Percentiles rank a stretch among this genome's conserved stretches.
Conservation (phyloP, 2,888 invertebrate genomes). For the Oligia strigilis region DNA sequence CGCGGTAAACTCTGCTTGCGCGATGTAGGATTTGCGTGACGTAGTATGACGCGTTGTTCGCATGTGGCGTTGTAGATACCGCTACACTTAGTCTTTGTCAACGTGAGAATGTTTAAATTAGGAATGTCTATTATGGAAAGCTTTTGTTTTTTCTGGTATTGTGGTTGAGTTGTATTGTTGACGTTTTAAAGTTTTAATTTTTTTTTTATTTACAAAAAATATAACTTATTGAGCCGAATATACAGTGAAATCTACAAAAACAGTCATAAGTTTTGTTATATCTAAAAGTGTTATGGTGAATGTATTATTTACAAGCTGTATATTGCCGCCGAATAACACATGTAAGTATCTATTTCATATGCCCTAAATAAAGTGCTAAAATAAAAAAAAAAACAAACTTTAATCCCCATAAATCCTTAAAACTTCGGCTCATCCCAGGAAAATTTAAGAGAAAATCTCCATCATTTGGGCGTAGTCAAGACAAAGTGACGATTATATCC, state of each 20-base stretch:
- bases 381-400: neutral
- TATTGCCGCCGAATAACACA: neutral
- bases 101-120: slow-evolving; percentile 40
- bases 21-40: too few species aligned
- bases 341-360: neutral
- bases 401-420: slow-evolving; percentile 7
- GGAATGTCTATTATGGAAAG: slow-evolving; percentile 41
- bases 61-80: too few species aligned
- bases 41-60: too few species aligned
- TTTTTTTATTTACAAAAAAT: too few species aligned
- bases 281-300: neutral
- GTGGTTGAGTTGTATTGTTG: neutral
- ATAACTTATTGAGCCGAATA: too few species aligned
- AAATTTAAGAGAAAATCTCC: slow-evolving; percentile 50
- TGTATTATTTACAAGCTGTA: neutral
- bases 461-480: slow-evolving; percentile 50
- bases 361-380: neutral
- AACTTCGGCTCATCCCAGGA: slow-evolving; percentile 7
- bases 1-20: too few species aligned
- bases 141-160: slow-evolving; percentile 47
- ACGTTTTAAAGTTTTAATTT: neutral
- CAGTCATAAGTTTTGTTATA: neutral
- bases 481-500: slow-evolving; percentile 62
- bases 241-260: neutral
- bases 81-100: slow-evolving; percentile 40